Percentiles rank a stretch among this genome's conserved stretches.
phyloP scores from a whole-genome alignment of 2,888 invertebrate genomes.

The Agrotis ipsilon region DNA sequence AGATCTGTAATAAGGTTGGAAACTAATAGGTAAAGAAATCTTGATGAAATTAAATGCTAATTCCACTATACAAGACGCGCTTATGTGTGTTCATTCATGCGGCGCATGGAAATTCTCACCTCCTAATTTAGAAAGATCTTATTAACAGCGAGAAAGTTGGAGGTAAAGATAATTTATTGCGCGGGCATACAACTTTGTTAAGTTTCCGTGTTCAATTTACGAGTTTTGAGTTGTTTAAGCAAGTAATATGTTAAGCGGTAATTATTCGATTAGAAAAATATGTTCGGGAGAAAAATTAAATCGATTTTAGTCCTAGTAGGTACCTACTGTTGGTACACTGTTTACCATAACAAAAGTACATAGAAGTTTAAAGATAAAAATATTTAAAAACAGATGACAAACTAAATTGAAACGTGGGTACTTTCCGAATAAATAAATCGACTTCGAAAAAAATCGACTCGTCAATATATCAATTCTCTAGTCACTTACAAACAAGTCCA shows the following conservation, averaged over 20 bases:
- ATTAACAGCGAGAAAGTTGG: slow-evolving; percentile 31
- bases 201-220: slow-evolving; percentile 27
- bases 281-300: background rate
- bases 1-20: background rate
- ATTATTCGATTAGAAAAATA: background rate
- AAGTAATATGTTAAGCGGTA: background rate
- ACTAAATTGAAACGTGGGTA: slow-evolving; percentile 18
- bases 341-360: too few relatives aligned
- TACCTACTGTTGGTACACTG: too few relatives aligned
- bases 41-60: background rate
- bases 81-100: background rate
- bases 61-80: background rate
- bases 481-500: slow-evolving; percentile 59
- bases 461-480: slow-evolving; percentile 55
- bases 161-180: slow-evolving; percentile 36
- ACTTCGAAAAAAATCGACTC: too few relatives aligned
- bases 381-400: background rate
- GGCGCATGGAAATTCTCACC: slow-evolving; percentile 20
- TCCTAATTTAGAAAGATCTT: slow-evolving; percentile 46
- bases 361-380: too few relatives aligned
- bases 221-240: background rate
- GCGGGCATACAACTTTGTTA: slow-evolving; percentile 19
- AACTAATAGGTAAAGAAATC: background rate
- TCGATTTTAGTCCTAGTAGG: too few relatives aligned
- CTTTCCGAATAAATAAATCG: slow-evolving; percentile 15